These are phyloP conservation scores for Pangasius sanitwongsei DNA, from an alignment of 2,797 vertebrate species.

Conservation along the genomic window DNA sequence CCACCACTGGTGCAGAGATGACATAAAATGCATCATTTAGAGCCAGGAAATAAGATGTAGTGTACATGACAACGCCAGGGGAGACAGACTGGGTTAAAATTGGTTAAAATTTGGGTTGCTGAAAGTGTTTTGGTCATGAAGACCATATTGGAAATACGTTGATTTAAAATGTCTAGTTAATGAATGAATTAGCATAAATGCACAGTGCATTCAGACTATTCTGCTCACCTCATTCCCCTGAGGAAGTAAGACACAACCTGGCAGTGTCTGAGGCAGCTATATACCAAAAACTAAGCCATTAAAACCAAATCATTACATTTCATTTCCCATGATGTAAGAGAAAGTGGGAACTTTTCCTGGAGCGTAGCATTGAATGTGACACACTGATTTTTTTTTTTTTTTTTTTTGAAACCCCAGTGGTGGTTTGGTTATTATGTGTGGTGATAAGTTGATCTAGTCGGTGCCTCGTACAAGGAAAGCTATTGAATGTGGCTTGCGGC, in stretches of 20 bases:
- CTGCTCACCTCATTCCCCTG: not conserved
- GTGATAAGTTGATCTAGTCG: slow-evolving; percentile 24
- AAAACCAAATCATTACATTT: slow-evolving; percentile 16
- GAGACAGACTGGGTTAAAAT: not conserved
- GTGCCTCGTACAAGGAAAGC: not conserved
- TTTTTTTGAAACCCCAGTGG: not conserved
- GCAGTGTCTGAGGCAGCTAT: not conserved
- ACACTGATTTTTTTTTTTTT: not conserved
- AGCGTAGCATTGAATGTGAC: not conserved
- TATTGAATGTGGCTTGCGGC: not conserved
- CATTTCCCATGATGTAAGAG: not conserved
- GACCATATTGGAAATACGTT: not conserved
- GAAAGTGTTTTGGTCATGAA: not conserved
- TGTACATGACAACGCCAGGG: not conserved
- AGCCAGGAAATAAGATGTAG: not conserved
- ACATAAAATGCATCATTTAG: not conserved
- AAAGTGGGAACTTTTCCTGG: not conserved
- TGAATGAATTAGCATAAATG: not conserved
- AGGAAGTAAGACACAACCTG: not conserved
- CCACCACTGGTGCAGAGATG: too few species aligned
- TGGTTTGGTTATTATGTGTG: slow-evolving; percentile 1
- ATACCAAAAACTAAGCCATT: not conserved
- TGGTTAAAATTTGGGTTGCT: not conserved
- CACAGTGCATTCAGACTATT: not conserved
- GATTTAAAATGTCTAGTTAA: not conserved